Base-by-base conservation (phyloP, 92 coral and sea anemone genomes). In the Plumapathes pennacea region DNA sequence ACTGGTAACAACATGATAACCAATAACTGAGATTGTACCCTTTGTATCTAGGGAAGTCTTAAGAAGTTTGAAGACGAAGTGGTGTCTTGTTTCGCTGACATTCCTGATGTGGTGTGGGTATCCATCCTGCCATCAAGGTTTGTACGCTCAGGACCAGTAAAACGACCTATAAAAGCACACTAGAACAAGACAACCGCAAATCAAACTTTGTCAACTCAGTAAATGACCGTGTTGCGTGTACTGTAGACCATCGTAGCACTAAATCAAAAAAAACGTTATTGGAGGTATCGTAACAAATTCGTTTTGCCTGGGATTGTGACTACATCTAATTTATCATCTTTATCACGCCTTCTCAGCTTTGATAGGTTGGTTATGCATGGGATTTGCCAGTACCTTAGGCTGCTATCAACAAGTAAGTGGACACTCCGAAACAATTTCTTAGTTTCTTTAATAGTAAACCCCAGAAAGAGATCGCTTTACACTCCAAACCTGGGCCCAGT, bases 281-380 rank as follows among this genome's bases (percentile, higher is more conserved):
- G n/a, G n/a, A n/a, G n/a, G n/a, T n/a, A n/a, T n/a, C n/a, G n/a
- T n/a, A n/a, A n/a, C n/a, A n/a, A n/a, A 19, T 5, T 31, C 45
- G 32, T 24, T 9, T 38, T 4, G 22, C 15, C 37, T 7, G 9
- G 5, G 56, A 9, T 23, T 6, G 4, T 56, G 34, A 9, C 10
- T 29, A 56, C 59, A 31, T 11, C 18, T 10, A 12, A 10, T 3
- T 5, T 7, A 12, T 38, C 20, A 3, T n/a, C 5, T 23, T 63
- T 50, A 17, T 34, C 52, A 60, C 60, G 27, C n/a, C 11, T 41
- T 48, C 54, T 23, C 61, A 94, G 99, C 43, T 72, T 94, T 65
- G 96, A 94, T 59, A 81, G 99, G 46, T 43, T 94, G 82, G 40
- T 94, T 74, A 71, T 87, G 25, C 96, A 88, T 57, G 99, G 90